Percentiles rank a stretch among this genome's conserved stretches.
Evolutionary conservation across 2,113 vertebrate species (phyloP).

Genomic region (Hucho hucho): DNA sequence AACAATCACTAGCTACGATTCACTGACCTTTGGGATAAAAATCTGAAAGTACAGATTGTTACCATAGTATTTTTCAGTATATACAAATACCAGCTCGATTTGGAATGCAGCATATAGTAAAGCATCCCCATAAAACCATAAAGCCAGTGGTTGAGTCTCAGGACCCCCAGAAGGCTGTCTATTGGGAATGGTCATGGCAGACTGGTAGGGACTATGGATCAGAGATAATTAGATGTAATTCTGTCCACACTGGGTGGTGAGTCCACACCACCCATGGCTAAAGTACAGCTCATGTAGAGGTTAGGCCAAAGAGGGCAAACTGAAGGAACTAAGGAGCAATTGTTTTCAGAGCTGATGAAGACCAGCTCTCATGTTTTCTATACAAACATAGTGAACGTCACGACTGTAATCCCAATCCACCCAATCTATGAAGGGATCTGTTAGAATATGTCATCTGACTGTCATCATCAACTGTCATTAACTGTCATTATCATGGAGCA

Average conservation of each 20-base stretch:
- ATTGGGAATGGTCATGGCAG: background rate
- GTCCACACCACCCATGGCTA: background rate
- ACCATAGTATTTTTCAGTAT: no score
- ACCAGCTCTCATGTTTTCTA: background rate
- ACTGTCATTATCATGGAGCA: no score
- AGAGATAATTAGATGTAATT: background rate
- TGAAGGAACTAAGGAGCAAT: background rate
- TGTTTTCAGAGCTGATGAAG: background rate
- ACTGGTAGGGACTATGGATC: background rate
- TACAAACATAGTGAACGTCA: background rate
- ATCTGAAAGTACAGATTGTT: no score
- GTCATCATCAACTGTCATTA: no score
- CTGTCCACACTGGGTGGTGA: background rate
- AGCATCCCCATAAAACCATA: no score
- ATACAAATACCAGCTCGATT: no score
- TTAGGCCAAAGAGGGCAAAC: background rate
- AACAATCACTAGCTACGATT: no score
- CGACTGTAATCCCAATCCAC: background rate
- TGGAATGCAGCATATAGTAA: no score
- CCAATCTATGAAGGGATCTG: background rate
- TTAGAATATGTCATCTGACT: background rate
- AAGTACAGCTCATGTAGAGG: background rate
- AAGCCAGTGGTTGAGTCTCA: no score
- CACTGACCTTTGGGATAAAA: no score
- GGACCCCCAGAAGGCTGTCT: no score